Percentiles rank a stretch among this genome's conserved stretches.
Evolutionary conservation across 64 coral and sea anemone genomes (phyloP).

Genomic region (Montipora foliosa): DNA sequence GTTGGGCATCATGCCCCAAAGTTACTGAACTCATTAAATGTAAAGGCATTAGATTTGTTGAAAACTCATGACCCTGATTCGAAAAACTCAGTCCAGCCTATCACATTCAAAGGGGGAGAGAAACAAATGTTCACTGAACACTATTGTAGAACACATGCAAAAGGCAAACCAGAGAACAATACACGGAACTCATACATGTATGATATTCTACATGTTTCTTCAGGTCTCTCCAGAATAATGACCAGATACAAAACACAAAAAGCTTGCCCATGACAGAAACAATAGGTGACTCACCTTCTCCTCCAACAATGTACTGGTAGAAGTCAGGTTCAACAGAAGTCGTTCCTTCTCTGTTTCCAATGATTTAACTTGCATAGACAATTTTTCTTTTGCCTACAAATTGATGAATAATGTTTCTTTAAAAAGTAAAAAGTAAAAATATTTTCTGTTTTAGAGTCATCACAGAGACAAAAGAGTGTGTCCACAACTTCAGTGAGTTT

Average conservation of each 20-base stretch:
- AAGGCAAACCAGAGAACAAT: too few species aligned
- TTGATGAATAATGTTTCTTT: background rate
- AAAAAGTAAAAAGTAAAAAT: too few species aligned
- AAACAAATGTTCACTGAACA: too few species aligned
- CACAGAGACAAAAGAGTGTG: background rate
- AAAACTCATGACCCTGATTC: too few species aligned
- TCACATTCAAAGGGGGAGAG: too few species aligned
- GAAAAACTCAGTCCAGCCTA: too few species aligned
- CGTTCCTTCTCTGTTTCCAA: slow-evolving; percentile 64
- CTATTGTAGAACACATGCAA: too few species aligned
- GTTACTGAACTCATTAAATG: too few species aligned
- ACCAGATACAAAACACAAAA: background rate
- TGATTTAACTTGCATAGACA: slow-evolving; percentile 32
- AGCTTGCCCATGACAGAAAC: background rate
- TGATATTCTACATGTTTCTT: background rate
- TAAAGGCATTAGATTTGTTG: too few species aligned
- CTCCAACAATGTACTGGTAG: slow-evolving; percentile 36
- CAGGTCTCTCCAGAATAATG: background rate
- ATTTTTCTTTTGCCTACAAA: slow-evolving; percentile 24
- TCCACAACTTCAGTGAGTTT: background rate
- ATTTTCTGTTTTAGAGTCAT: too few species aligned
- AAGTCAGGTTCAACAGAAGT: slow-evolving; percentile 3
- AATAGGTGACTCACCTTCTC: slow-evolving; percentile 31
- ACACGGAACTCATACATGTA: too few species aligned
- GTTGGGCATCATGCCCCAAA: too few species aligned